phyloP scores from a whole-genome alignment of 2,888 invertebrate genomes.

The Phalera bucephala region DNA sequence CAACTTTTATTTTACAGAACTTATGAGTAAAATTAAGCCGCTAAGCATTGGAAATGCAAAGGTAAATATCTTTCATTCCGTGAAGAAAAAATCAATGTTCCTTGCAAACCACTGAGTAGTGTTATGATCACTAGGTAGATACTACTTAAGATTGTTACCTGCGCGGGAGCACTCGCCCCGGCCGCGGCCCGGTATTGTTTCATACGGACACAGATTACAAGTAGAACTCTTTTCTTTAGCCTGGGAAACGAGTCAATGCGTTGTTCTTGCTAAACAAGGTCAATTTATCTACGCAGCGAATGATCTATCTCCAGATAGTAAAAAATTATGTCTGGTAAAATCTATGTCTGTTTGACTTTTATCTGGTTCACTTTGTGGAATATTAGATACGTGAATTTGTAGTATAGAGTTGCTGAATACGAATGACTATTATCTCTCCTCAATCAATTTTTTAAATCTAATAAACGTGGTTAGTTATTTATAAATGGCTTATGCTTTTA shows the following conservation, averaged over 20 bases:
- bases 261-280: constrained; percentile 29
- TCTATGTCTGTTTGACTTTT: constrained; percentile 13
- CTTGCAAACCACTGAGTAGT: neutral
- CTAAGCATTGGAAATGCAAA: too few relatives aligned
- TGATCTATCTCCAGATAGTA: constrained; percentile 13
- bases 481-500: too few relatives aligned
- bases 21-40: too few relatives aligned
- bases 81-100: neutral
- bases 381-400: constrained; percentile 2
- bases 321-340: too few relatives aligned
- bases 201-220: constrained; percentile 45
- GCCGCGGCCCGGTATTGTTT: constrained; percentile 51
- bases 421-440: too few relatives aligned
- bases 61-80: too few relatives aligned
- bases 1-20: too few relatives aligned
- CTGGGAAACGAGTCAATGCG: constrained; percentile 59
- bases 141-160: neutral
- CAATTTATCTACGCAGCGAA: constrained; percentile 18
- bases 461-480: too few relatives aligned
- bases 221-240: constrained; percentile 66
- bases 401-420: constrained; percentile 2
- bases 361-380: constrained; percentile 9
- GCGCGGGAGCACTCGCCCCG: constrained; percentile 20
- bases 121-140: neutral
- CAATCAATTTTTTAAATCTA: too few relatives aligned